Base-by-base conservation (phyloP, 2,113 vertebrate genomes). In the Amphilophus citrinellus region DNA sequence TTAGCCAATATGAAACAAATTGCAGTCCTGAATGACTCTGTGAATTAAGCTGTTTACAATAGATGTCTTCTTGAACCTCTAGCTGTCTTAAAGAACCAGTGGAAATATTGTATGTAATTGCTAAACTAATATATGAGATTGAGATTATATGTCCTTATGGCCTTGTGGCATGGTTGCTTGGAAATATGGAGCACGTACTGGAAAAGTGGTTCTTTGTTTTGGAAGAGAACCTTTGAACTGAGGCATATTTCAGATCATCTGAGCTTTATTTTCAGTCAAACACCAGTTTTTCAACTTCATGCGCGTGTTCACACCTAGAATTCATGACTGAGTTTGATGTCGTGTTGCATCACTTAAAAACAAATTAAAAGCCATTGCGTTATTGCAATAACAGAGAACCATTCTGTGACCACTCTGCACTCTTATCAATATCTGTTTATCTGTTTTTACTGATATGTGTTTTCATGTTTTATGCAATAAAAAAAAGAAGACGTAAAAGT, bases 1-100 rank as follows among this genome's bases (percentile, higher is more conserved):
- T 89, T 92, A 71, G 77, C 84, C 84, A 76, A 76, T 79, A 87
- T 42, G 73, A 85, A 86, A 91, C 87, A 88, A 87, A 88, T 86
- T 88, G 80, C 66, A 35, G 37, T 83, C 75, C 79, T 79, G 22
- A 27, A 82, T 88, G 79, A 88, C 87, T 85, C 78, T 77, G 80
- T 92, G 80, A 94, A 89, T 87, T 80, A 83, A 87, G 63, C 86
- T 91, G 89, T 87, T 92, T 87, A 84, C 62, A 90, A 79, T 87
- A 71, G 83, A 92, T 53, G 30, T 60, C 82, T 86, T 91, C 77
- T 82, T 89, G 75, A 76, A 83, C 63, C 44, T 79, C 61, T 85
- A 65, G 76, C 82, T 78, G 76, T 76, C 80, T 84, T 79, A 20
- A 83, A 53, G 61, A 79, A 73, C 20, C 27, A 82, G 17, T 75